Evolutionary conservation across 2,797 vertebrate genomes (phyloP), one percentile per base, ranked within the genome.

Genomic region (Pipistrellus kuhlii): DNA sequence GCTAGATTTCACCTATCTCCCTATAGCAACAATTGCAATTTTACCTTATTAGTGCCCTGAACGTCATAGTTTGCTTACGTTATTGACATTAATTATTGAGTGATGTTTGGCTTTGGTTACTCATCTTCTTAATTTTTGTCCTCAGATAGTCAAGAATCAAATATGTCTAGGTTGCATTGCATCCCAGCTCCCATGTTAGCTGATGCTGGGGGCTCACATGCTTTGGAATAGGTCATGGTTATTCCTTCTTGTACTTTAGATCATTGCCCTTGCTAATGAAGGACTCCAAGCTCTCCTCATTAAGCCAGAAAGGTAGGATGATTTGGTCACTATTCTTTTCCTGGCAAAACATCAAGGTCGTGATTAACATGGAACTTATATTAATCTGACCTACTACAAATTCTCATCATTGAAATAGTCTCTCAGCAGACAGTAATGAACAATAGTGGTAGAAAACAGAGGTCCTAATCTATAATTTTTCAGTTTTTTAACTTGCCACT

Each of bases 271-370:
- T 80, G 17, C 7, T 59, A 73, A 76, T 15, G 71, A 94, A 90
- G 78, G 35, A 69, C 78, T 69, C 69, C 8, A 18, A 62, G 35
- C 27, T 69, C 27, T 73, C 44, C 71, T 62, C 32, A 66, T 53
- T 69, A 93, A 85, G 20, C 18, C 68, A 48, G 20, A 90, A 83
- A 94, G 73, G 18, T 35, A 90, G 14, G n/a, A 25, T 14, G 30
- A 69, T 82, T 81, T 78, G 17, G 35, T 86, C 32, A 25, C n/a
- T 59, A 25, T 20, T 68, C 53, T 64, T 78, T 88, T 75, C 69
- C 90, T 92, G 81, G 44, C 57, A 51, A 91, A 35, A 9, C 64
- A 66, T 46, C 88, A 91, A 78, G 85, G 89, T 88, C n/a, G 10
- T 53, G n/a, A 55, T 89, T 85, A 96, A 83, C 15, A 32, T 23